Evolutionary conservation across 64 coral and sea anemone species (phyloP).

Genomic region (Orbicella faveolata): DNA sequence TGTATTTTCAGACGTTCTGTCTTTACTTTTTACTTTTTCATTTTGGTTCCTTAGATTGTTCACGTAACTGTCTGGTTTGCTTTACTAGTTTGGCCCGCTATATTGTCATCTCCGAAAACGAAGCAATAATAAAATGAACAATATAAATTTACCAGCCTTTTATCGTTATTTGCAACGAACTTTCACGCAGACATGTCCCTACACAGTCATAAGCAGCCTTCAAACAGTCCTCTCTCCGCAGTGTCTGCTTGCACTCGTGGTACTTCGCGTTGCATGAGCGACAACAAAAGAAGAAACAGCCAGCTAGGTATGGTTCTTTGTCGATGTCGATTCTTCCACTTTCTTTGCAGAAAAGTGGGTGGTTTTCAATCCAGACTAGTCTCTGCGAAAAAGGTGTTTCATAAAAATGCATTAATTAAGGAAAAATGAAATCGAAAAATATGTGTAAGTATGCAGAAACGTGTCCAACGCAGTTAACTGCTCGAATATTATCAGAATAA

Average conservation of each 20-base stretch:
- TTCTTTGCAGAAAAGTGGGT: slow-evolving; percentile 10
- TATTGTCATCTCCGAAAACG: no score
- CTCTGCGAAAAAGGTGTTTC: not conserved
- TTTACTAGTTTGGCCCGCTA: no score
- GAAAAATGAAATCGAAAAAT: no score
- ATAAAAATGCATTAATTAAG: no score
- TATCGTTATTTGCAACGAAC: not conserved
- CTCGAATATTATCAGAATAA: no score
- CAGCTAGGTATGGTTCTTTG: not conserved
- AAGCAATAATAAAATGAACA: no score
- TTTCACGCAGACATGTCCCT: not conserved
- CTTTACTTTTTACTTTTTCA: no score
- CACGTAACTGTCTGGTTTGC: no score
- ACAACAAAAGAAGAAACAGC: not conserved
- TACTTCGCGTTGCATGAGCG: not conserved
- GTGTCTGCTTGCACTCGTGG: not conserved
- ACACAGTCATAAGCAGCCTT: not conserved
- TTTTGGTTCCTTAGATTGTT: no score
- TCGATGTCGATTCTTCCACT: not conserved
- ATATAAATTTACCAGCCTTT: not conserved
- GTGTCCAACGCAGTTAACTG: no score
- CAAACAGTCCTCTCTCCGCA: not conserved
- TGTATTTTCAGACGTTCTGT: no score
- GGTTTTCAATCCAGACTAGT: slow-evolving; percentile 1
- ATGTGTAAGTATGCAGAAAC: no score